Base-by-base conservation (phyloP, 2,797 vertebrate genomes). In the Bradypodion pumilum region DNA sequence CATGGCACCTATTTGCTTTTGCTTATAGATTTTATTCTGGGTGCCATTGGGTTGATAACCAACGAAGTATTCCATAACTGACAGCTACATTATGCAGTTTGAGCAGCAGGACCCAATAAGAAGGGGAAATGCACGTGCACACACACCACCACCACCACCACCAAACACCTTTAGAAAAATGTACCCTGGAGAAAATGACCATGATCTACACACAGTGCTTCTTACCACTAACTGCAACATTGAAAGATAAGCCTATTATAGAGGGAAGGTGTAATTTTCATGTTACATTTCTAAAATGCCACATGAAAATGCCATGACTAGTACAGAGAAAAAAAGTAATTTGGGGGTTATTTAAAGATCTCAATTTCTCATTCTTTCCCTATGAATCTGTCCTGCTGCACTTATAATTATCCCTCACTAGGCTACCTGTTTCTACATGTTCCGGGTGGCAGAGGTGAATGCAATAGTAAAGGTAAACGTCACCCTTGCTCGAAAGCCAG, bases 211-310 rank as follows among this genome's bases (percentile, higher is more conserved):
- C 86, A 88, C 86, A 89, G 76, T 88, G 91, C 89, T 90, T 89
- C 83, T 88, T 94, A 91, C 87, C 85, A 87, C 89, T 91, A 92
- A 88, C 81, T 89, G 83, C 92, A 91, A 92, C 86, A 90, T 91
- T 91, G 88, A 86, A 90, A 92, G 85, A 90, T 89, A 91, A 88
- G 91, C 75, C 82, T 44, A 42, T 68, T 49, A 74, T 65, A 89
- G 81, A 93, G 91, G 87, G 90, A 93, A 29, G n/a, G 88, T 90
- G 90, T 92, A 89, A 90, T 93, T 92, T 93, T 92, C 82, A 83
- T 82, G 1, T 3, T 72, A 60, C 44, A 56, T 29, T 32, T 32
- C 72, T 37, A 27, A 27, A 56, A 59, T 25, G 27, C 21, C 16
- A 23, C 19, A 69, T 35, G 82, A 80, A 82, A 89, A 42, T 15